Base-by-base conservation (phyloP, 2,888 invertebrate genomes). In the Eubasilissa splendida region DNA sequence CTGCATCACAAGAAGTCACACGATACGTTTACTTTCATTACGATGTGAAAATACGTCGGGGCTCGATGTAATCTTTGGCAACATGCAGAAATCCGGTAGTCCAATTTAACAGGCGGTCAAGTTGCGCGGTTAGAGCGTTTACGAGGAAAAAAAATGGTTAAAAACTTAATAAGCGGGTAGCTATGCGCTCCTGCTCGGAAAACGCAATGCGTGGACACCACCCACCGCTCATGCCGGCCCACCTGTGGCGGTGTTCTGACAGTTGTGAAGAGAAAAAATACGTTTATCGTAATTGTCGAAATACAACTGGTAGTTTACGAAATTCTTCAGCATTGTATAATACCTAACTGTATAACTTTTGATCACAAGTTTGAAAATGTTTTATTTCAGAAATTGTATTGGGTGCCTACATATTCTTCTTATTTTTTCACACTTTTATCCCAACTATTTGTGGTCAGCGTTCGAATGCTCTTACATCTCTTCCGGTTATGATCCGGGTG, bases 101-200 rank as follows among this genome's bases (percentile, higher is more conserved):
- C 14, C 52, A 4, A 50, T 14, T 58, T 58, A 58, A 58, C 4
- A 68, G 14, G 2, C 50, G 33, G 11, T n/a, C 42, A n/a, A n/a
- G 66, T 50, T 14, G 52, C n/a, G 14, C 5, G 42, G 54, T 33
- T 56, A 54, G n/a, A n/a, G 56, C 66, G 53, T 54, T 76, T 76
- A 56, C 42, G 66, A 33, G 4, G 11, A 31, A 63, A 10, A 63
- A 76, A 76, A 76, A 76, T 54, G 76, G 66, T 42, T 76, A 76
- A 76, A 65, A 76, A 7, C 42, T 76, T 76, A 76, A 76, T 76
- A 76, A 76, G 76, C 65, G 50, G 66, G 56, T 66, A 63, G 75
- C 42, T 11, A 56, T 56, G 9, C 22, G n/a, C 9, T 1, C 52
- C 50, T 50, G n/a, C 42, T 68, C 50, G 52, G 50, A 50, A 68